These are phyloP conservation scores for Cotesia glomerata DNA, from an alignment of 1,140 invertebrate species.

Conservation along the genomic window DNA sequence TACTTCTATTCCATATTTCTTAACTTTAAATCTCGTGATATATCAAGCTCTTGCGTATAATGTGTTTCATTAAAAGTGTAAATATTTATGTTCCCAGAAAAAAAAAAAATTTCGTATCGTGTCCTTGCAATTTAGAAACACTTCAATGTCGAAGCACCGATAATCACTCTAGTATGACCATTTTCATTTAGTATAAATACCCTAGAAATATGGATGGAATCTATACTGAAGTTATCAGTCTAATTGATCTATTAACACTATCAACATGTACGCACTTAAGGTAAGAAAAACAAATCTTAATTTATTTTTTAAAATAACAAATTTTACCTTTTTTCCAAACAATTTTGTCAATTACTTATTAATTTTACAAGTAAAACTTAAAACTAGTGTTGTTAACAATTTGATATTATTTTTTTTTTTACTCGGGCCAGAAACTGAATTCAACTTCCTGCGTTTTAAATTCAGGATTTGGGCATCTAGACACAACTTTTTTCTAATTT, in stretches of 20 bases:
- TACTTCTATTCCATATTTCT: background rate
- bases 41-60: background rate
- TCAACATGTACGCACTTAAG: conserved; percentile 3
- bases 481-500: too few species aligned
- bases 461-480: too few species aligned
- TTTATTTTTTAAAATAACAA: too few species aligned
- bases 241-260: background rate
- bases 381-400: too few species aligned
- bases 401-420: too few species aligned
- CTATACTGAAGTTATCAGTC: background rate
- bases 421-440: too few species aligned
- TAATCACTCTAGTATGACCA: conserved; percentile 22
- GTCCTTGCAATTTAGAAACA: conserved; percentile 23
- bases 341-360: too few species aligned
- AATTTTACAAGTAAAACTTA: too few species aligned
- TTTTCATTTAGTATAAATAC: conserved; percentile 18
- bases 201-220: background rate
- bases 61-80: background rate
- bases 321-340: too few species aligned
- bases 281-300: too few species aligned
- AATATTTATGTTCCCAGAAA: background rate
- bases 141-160: conserved; percentile 17
- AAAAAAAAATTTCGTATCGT: background rate
- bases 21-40: background rate
- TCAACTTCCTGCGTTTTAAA: too few species aligned